Percentiles rank a stretch among this genome's conserved stretches.
These are phyloP conservation scores for Acropora tenuis DNA, from an alignment of 64 coral and sea anemone genomes.

Conservation along the genomic window DNA sequence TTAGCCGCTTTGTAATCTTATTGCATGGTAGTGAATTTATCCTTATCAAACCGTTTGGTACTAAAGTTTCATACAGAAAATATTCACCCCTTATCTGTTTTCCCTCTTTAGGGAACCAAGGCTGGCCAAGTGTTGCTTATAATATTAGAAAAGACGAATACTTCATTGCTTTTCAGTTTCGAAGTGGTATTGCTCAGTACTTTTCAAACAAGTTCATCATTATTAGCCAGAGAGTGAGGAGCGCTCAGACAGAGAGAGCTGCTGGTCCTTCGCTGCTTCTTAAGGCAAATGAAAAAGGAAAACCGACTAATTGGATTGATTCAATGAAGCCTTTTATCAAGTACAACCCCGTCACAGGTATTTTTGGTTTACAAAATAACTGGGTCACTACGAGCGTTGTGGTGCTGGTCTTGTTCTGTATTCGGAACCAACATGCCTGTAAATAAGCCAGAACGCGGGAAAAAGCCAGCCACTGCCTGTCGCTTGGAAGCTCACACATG, in stretches of 20 bases:
- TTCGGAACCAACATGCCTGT: too few relatives aligned
- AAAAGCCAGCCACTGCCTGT: too few relatives aligned
- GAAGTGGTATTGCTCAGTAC: constrained; percentile 26
- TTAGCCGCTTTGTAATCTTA: too few relatives aligned
- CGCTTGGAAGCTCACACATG: too few relatives aligned
- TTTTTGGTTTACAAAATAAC: too few relatives aligned
- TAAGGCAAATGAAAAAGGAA: background rate
- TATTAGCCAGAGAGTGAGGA: constrained; percentile 70
- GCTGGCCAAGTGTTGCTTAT: constrained; percentile 78
- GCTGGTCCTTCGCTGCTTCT: constrained; percentile 47
- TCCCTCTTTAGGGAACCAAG: constrained; percentile 70
- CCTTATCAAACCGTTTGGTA: too few relatives aligned
- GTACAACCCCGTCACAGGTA: constrained; percentile 83
- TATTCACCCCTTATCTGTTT: background rate
- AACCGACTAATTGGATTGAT: background rate
- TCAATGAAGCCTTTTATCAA: constrained; percentile 56
- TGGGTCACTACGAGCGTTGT: too few relatives aligned
- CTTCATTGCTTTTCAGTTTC: constrained; percentile 82
- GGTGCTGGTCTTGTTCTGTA: too few relatives aligned
- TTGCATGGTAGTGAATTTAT: too few relatives aligned
- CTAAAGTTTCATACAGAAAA: too few relatives aligned
- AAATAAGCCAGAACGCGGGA: too few relatives aligned
- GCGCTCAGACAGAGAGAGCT: constrained; percentile 48
- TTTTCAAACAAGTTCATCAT: constrained; percentile 67
- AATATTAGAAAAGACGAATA: constrained; percentile 66